phyloP scores from a whole-genome alignment of 2,888 invertebrate species.

The Tubulanus polymorphus region DNA sequence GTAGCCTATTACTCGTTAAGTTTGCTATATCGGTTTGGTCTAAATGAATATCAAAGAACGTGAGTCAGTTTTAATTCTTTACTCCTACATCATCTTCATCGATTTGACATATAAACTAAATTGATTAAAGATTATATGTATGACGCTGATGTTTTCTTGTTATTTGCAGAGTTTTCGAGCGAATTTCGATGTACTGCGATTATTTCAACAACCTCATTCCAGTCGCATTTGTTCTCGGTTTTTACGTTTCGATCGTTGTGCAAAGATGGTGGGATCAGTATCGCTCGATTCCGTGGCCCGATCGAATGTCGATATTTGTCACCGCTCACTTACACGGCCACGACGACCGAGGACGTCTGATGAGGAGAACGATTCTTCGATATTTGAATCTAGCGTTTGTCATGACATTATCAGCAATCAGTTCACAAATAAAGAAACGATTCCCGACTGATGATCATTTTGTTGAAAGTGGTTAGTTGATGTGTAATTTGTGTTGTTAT shows the following conservation, averaged over 20 bases:
- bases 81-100: constrained; percentile 1
- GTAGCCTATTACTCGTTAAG: constrained; percentile 74
- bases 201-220: constrained; percentile 84
- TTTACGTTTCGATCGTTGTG: constrained; percentile 90
- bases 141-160: too few relatives aligned
- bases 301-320: constrained; percentile 67
- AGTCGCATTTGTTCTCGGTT: constrained; percentile 86
- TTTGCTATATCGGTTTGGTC: constrained; percentile 68
- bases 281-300: constrained; percentile 74
- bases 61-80: constrained; percentile 53
- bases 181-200: constrained; percentile 77
- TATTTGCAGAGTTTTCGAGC: constrained; percentile 69
- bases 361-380: constrained; percentile 61
- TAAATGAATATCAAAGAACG: constrained; percentile 68
- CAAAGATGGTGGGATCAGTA: constrained; percentile 90
- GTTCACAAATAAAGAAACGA: constrained; percentile 62
- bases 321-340: constrained; percentile 66
- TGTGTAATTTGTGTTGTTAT: not conserved
- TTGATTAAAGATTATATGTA: not conserved
- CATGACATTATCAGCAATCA: constrained; percentile 62
- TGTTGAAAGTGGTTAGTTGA: constrained; percentile 51
- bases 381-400: constrained; percentile 58
- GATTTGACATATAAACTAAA: not conserved
- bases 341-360: constrained; percentile 61
- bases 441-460: constrained; percentile 56